phyloP scores from a whole-genome alignment of 2,113 vertebrate species.

The Coturnix japonica region DNA sequence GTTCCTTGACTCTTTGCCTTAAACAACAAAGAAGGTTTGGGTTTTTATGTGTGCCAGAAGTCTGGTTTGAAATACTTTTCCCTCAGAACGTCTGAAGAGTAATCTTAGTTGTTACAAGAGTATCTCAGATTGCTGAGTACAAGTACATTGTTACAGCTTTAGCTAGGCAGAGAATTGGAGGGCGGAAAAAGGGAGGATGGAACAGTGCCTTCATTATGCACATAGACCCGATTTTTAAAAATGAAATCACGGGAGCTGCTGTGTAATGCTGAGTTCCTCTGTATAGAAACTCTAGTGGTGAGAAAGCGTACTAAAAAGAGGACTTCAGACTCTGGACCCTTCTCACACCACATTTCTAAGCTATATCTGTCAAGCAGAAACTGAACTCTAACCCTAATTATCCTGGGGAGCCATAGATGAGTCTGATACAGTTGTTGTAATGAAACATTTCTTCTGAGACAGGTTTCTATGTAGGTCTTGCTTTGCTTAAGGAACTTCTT shows the following conservation, averaged over 20 bases:
- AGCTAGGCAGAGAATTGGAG: background rate
- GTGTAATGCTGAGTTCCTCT: background rate
- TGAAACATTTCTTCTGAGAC: background rate
- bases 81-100: background rate
- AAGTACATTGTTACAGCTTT: fast-evolving
- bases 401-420: background rate
- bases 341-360: background rate
- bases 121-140: background rate
- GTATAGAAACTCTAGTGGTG: background rate
- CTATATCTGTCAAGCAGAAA: background rate
- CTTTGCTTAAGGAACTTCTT: background rate
- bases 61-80: background rate
- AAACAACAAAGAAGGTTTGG: background rate
- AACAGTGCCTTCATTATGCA: background rate
- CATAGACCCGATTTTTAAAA: background rate
- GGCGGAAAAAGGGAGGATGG: background rate
- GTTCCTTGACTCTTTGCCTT: background rate
- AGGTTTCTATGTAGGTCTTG: fast-evolving
- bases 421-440: background rate
- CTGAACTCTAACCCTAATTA: background rate
- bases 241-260: background rate
- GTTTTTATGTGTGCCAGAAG: background rate
- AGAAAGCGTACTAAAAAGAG: background rate
- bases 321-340: background rate
- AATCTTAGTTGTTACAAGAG: background rate